A percentile compares a stretch with the other conserved stretches of the same genome.
phyloP scores from a whole-genome alignment of 2,888 invertebrate species.

The Lasioglossum lativentre region DNA sequence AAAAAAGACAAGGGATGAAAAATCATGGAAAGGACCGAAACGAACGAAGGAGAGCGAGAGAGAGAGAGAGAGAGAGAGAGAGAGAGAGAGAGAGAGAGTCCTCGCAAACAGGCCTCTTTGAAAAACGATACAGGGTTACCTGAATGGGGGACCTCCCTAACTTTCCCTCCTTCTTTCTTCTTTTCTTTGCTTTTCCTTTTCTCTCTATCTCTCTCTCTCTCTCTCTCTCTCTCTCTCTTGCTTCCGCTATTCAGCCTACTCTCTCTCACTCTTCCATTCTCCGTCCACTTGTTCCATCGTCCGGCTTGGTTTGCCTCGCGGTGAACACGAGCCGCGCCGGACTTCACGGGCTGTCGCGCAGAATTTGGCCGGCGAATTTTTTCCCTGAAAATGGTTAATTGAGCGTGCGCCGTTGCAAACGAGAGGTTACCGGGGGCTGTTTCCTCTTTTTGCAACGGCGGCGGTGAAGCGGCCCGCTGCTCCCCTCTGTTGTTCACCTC shows the following conservation, averaged over 20 bases:
- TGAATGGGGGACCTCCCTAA: conserved; percentile 66
- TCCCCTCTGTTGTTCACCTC: not conserved
- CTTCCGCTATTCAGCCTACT: not conserved
- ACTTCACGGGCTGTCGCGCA: conserved; percentile 83
- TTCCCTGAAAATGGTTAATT: conserved; percentile 80
- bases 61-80: conserved; percentile 24
- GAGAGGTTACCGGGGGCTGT: conserved; percentile 68
- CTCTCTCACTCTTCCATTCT: conserved; percentile 38
- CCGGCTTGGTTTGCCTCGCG: conserved; percentile 61
- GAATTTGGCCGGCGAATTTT: conserved; percentile 80
- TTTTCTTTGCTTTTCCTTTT: not conserved
- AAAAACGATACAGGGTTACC: conserved; percentile 80
- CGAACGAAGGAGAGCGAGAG: conserved; percentile 35
- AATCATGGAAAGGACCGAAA: conserved; percentile 53
- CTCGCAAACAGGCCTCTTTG: conserved; percentile 75
- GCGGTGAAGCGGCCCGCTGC: not conserved
- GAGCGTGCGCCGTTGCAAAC: conserved; percentile 78
- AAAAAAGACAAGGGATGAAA: conserved; percentile 53
- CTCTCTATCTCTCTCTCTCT: conserved; percentile 32
- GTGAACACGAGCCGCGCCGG: conserved; percentile 78
- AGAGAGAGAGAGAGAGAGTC: no score
- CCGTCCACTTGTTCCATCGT: conserved; percentile 31
- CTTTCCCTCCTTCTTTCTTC: conserved; percentile 40
- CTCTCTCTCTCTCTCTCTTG: conserved; percentile 33
- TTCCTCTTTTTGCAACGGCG: conserved; percentile 55